Base-by-base conservation (phyloP, 2,113 vertebrate species). In the Calidris pugnax region DNA sequence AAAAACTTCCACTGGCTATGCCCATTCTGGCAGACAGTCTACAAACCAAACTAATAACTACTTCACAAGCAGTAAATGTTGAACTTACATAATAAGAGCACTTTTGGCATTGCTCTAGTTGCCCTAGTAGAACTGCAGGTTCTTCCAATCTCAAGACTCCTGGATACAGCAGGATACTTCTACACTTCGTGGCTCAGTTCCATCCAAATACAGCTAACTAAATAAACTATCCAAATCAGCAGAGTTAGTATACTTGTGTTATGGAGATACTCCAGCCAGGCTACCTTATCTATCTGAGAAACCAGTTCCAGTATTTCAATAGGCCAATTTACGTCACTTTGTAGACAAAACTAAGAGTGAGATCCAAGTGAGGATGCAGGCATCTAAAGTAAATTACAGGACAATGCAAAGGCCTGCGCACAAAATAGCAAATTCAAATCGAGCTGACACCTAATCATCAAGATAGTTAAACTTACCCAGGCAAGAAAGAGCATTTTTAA, bases 31-130 rank as follows among this genome's bases (percentile, higher is more conserved):
- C 75, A 97, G 80, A 69, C 43, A 62, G 14, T 91, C 62, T 77
- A 86, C 0, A 1, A 93, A 88, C 32, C 15, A 67, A 92, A 83
- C 73, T 75, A 92, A 66, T 73, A 89, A 87, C 37, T 67, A 56
- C 60, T 85, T 83, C 67, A 63, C 21, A 92, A 93, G 82, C 23
- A 81, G 39, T 71, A 90, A 83, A 86, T 82, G 95, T 80, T 91
- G 71, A 90, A 89, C 74, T 79, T 89, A 12, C 22, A 67, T 69
- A 57, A 69, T 30, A 57, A 73, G 43, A 72, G 50, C 7, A 2
- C 27, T 92, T 85, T 86, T 91, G 85, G 45, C 57, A 76, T 74
- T 81, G 11, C 7, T 69, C 8, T 79, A 66, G 45, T 64, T 72
- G 7, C 48, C 84, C 27, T 87, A 48, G 59, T 66, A 89, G 48